Evolutionary conservation across 1,140 invertebrate genomes (phyloP), one percentile per base, ranked within the genome.

Genomic region (Oryctes rhinoceros): DNA sequence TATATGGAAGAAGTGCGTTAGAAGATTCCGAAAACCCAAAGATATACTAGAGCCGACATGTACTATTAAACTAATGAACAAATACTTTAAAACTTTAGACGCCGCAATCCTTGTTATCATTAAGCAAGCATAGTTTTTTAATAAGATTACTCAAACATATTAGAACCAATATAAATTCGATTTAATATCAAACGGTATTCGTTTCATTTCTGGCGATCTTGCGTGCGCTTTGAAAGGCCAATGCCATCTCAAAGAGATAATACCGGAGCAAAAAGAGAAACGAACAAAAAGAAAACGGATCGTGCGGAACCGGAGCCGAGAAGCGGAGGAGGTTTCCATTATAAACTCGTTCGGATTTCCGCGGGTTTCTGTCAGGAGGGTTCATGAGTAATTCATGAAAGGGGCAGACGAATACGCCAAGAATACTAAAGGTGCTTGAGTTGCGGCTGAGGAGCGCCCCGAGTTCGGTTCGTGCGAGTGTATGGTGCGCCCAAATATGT

Each of bases 321-420:
- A 59, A 59, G 53, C 53, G 53, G 53, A 59, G 53, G 53, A 18
- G 53, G 53, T 18, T 59, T 59, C 53, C 53, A 59, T 59, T 59
- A 59, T 18, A 59, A 59, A 59, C 53, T 59, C 53, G 53, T 59
- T 59, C 53, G 53, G 53, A 59, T 59, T 59, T 59, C n/a, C 53
- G 15, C 13, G 53, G 53, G 11, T 59, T 18, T 59, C 53, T 59
- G 53, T n/a, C 53, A 59, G 53, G 15, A 59, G 53, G 15, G 15
- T 59, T 59, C 53, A 59, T 59, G 53, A 18, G 53, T 59, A 59
- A 59, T 59, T 59, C 53, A 59, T 59, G 53, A 59, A 59, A 59
- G 53, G 15, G 15, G 53, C 53, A 13, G 53, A 59, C 53, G 15
- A 59, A 15, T 18, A 15, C 18, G 53, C 53, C 15, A 59, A 59